These are phyloP conservation scores for Ypsolopha scabrella DNA, from an alignment of 2,888 invertebrate species.

Conservation along the genomic window DNA sequence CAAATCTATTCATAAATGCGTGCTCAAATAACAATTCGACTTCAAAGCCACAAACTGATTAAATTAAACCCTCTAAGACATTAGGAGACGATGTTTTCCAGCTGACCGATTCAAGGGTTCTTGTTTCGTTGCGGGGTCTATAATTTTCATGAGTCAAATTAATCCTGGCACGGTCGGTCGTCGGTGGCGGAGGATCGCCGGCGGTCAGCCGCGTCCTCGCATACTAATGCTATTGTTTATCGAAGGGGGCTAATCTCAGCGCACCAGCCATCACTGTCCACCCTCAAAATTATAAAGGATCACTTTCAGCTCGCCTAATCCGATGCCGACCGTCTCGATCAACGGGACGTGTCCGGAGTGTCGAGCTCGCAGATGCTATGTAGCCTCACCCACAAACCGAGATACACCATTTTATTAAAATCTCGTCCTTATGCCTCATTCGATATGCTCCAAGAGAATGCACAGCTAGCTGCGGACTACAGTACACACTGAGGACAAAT, in stretches of 20 bases:
- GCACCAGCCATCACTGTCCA: constrained; percentile 66
- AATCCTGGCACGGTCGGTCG: constrained; percentile 58
- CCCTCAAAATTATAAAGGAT: constrained; percentile 65
- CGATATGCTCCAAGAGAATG: no score
- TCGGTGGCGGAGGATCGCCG: constrained; percentile 41
- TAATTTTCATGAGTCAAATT: constrained; percentile 67
- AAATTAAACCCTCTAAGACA: constrained; percentile 2
- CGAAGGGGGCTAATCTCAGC: constrained; percentile 68
- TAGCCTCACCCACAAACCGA: no score
- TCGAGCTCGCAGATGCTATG: neutral
- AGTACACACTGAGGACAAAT: neutral
- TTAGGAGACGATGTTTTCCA: neutral
- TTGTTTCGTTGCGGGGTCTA: constrained; percentile 29
- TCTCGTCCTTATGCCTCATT: no score
- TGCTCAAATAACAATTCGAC: neutral
- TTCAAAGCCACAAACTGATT: neutral
- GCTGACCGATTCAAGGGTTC: neutral
- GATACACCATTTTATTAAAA: no score
- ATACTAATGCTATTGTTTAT: constrained; percentile 71
- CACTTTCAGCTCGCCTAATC: constrained; percentile 61
- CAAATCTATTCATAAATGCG: neutral
- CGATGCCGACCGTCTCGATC: constrained; percentile 30
- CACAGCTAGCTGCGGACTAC: no score
- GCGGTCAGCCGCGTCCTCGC: constrained; percentile 63
- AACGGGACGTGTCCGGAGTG: constrained; percentile 10